Conservation (phyloP, 2,797 vertebrate genomes). For the Acestrorhynchus altus region DNA sequence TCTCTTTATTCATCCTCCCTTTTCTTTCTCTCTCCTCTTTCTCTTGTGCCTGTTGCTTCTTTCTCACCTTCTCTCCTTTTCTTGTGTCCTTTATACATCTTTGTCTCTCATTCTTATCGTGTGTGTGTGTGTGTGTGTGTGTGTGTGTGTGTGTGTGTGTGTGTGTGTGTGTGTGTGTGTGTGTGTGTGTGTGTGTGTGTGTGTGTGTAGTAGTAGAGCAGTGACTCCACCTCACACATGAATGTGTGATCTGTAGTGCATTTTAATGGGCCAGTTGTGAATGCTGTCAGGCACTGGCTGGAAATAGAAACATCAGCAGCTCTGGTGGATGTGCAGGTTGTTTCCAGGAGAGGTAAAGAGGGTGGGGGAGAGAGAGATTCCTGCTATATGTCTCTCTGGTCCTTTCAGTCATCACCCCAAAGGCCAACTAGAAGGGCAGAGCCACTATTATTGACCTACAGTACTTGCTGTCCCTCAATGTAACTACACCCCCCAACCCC, state of each 20-base stretch:
- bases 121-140: neutral
- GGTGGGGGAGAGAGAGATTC: neutral
- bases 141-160: neutral
- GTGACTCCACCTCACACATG: constrained; percentile 55
- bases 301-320: constrained; percentile 53
- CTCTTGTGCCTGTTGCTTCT: no score
- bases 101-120: no score
- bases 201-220: neutral
- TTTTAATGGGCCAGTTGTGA: constrained; percentile 62
- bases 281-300: constrained; percentile 56
- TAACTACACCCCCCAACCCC: neutral
- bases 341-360: constrained; percentile 3
- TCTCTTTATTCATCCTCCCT: neutral
- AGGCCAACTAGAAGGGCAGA: neutral
- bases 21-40: no score
- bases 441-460: neutral
- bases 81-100: no score
- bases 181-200: no score
- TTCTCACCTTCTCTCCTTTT: no score
- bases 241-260: constrained; percentile 62
- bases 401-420: neutral
- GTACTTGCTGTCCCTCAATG: neutral
- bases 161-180: neutral
- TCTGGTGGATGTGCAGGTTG: constrained; percentile 4
- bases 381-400: constrained; percentile 14